Conservation (phyloP, 2,113 vertebrate species). For the Mormyrus iriodes region DNA sequence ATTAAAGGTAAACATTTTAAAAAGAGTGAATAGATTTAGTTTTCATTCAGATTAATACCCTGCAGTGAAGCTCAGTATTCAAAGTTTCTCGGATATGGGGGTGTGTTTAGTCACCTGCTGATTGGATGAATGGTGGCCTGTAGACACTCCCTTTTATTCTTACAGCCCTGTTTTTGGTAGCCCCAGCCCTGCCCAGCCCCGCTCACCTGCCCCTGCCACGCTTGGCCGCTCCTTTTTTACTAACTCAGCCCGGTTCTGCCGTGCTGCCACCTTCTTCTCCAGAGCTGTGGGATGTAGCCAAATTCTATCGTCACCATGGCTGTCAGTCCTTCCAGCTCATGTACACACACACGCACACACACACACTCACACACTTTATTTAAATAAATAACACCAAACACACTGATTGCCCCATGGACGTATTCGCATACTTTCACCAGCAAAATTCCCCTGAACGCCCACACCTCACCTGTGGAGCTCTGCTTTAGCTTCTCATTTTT, state of each 20-base stretch:
- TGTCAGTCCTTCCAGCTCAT: not conserved
- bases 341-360: not conserved
- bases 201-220: slow-evolving; percentile 74
- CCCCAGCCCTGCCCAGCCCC: not conserved
- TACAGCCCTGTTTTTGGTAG: not conserved
- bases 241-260: slow-evolving; percentile 76
- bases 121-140: not conserved
- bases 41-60: not conserved
- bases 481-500: slow-evolving; percentile 90
- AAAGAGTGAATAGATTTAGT: not conserved
- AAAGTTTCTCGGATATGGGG: not conserved
- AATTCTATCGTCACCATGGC: not conserved
- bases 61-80: not conserved
- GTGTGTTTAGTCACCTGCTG: not conserved
- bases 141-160: not conserved
- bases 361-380: not conserved
- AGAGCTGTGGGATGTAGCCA: slow-evolving; percentile 54
- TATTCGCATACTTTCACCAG: not conserved
- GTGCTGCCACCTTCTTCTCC: slow-evolving; percentile 78
- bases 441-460: not conserved
- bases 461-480: slow-evolving; percentile 69
- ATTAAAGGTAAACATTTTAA: not conserved
- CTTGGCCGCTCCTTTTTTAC: slow-evolving; percentile 75
- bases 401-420: not conserved
- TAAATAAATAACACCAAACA: not conserved